Conservation (phyloP, 2,113 vertebrate species). For the Triplophysa siluroides region DNA sequence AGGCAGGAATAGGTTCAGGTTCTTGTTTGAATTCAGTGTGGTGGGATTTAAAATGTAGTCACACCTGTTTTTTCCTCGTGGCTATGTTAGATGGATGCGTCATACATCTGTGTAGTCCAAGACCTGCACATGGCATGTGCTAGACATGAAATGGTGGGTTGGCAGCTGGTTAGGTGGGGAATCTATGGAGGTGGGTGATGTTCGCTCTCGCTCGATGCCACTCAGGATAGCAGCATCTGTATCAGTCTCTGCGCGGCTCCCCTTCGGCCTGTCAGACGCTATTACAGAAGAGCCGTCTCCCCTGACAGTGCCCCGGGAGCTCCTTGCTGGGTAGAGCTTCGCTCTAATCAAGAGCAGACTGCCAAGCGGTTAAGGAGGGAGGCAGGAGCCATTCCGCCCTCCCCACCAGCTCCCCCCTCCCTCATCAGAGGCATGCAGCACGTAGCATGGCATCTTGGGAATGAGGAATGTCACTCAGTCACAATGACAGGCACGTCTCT, state of each 20-base stretch:
- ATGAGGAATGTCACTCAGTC: conserved; percentile 65
- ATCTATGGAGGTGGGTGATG: conserved; percentile 34
- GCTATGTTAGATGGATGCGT: conserved; percentile 17
- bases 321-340: conserved; percentile 60
- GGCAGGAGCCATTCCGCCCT: conserved; percentile 53
- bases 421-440: conserved; percentile 33
- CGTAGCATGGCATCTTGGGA: conserved; percentile 59
- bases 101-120: conserved; percentile 1
- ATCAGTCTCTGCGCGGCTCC: conserved; percentile 67
- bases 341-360: conserved; percentile 75
- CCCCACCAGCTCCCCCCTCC: conserved; percentile 46
- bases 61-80: conserved; percentile 32
- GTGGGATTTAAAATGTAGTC: conserved; percentile 39
- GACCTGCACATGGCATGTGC: conserved; percentile 15
- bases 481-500: conserved; percentile 57
- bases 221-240: conserved; percentile 66
- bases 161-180: conserved; percentile 16
- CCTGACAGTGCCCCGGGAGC: conserved; percentile 61
- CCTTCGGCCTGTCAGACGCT: conserved; percentile 72
- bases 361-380: conserved; percentile 69
- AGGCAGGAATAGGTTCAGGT: conserved; percentile 44
- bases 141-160: conserved; percentile 6
- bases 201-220: conserved; percentile 52
- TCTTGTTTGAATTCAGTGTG: conserved; percentile 34
- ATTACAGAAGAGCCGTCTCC: conserved; percentile 72